Conservation (phyloP, 2,888 invertebrate genomes). For the Mylabris sibirica region DNA sequence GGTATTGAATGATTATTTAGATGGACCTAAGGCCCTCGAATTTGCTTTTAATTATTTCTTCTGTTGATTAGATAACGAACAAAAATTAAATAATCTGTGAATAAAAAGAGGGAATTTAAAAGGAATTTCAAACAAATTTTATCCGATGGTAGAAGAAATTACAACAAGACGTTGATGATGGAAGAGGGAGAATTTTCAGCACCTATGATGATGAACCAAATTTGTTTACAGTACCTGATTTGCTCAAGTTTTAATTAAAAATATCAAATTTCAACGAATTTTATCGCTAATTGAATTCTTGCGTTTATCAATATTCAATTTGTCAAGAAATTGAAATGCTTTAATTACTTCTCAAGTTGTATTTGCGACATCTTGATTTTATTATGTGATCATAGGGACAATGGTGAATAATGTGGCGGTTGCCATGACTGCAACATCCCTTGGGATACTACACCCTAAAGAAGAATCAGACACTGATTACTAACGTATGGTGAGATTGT, state of each 20-base stretch:
- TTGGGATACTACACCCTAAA: not conserved
- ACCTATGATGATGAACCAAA: not conserved
- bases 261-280: not conserved
- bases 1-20: no score
- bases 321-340: not conserved
- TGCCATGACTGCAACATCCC: not conserved
- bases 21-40: no score
- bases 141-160: no score
- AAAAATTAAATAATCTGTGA: no score
- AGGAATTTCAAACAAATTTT: no score
- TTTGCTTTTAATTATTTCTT: no score
- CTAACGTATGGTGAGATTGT: not conserved
- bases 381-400: not conserved
- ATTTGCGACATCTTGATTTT: not conserved
- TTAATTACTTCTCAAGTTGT: not conserved
- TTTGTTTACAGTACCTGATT: not conserved
- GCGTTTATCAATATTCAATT: not conserved
- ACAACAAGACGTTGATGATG: no score
- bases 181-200: no score
- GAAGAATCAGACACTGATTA: conserved; percentile 10
- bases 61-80: no score
- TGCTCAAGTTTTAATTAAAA: not conserved
- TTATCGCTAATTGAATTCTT: not conserved
- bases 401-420: not conserved
- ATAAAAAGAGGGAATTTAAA: no score